Evolutionary conservation across 2,888 invertebrate species (phyloP), one percentile per base, ranked within the genome.

Genomic region (Ditula angustiorana): DNA sequence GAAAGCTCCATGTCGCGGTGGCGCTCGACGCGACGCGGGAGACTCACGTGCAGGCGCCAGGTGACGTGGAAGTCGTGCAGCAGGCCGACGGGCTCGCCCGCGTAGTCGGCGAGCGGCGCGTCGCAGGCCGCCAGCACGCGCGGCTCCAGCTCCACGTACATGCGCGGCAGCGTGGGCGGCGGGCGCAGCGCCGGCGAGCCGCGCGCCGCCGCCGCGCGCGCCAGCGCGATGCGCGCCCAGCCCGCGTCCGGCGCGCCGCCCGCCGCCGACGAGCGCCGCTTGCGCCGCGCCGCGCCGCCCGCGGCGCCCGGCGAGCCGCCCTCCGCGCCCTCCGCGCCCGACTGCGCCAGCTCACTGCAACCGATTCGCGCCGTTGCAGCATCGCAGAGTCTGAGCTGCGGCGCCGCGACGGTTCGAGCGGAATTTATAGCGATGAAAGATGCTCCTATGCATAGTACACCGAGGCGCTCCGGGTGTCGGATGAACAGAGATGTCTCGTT

Each of bases 81-180:
- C 74, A 89, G 75, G 28, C 92, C 92, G 66, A 91, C 77, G 61
- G 81, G 77, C 66, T 88, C 87, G 44, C 77, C 85, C 19, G 60
- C 74, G 79, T 86, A 86, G 82, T 91, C 90, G 13, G 16, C 59
- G 53, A 92, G 83, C 73, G 80, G 81, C 67, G 71, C 73, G 74
- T 87, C 87, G 60, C 70, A 68, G 30, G 73, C 71, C n/a, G 79
- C 59, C 30, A 80, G 70, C 58, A 73, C 74, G 66, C 91, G 84
- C 71, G 92, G 91, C 82, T 87, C 89, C 77, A 92, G 86, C 81
- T 91, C 89, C 28, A 85, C 68, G 81, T 86, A 89, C 60, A 77
- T 70, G 71, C 89, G 85, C 69, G 92, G 88, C 78, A 92, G 82
- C 67, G 85, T 83, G 75, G 92, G 90, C 76, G 91, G 89, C 69